phyloP scores from a whole-genome alignment of 2,888 invertebrate genomes.

The Hypercompe scribonia region DNA sequence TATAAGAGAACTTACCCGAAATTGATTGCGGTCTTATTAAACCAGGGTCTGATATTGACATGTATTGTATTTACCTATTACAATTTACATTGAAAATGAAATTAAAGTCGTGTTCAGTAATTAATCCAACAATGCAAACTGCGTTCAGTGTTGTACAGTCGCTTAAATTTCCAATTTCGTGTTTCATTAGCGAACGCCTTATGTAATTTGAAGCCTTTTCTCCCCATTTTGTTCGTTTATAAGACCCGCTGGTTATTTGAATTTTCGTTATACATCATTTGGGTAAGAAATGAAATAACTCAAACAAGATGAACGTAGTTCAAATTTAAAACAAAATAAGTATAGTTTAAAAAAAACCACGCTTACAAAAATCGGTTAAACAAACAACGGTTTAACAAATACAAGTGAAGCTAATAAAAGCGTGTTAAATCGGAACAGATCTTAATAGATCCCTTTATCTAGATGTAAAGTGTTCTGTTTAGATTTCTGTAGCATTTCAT shows the following conservation, averaged over 20 bases:
- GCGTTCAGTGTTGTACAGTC: conserved; percentile 41
- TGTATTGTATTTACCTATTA: conserved; percentile 17
- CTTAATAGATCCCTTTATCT: background rate
- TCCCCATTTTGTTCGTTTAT: conserved; percentile 49
- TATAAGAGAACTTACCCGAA: background rate
- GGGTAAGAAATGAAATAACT: conserved; percentile 21
- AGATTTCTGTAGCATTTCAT: background rate
- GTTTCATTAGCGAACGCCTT: conserved; percentile 58
- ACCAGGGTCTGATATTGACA: conserved; percentile 19
- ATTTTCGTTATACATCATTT: conserved; percentile 48
- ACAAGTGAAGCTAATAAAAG: too few relatives aligned
- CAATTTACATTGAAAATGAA: conserved; percentile 30
- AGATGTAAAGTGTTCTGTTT: background rate
- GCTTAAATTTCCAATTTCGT: conserved; percentile 56
- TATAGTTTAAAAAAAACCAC: too few relatives aligned
- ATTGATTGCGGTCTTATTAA: conserved; percentile 8
- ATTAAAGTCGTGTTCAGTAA: conserved; percentile 36
- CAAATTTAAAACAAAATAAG: background rate
- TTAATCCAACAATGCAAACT: conserved; percentile 43
- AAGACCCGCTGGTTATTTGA: conserved; percentile 48
- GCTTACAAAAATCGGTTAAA: too few relatives aligned
- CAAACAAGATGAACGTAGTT: background rate
- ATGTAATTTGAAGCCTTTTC: conserved; percentile 58
- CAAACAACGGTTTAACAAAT: too few relatives aligned
- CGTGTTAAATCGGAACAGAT: background rate